Evolutionary conservation across 2,888 invertebrate genomes (phyloP), one percentile per base, ranked within the genome.

Genomic region (Phortica magna): DNA sequence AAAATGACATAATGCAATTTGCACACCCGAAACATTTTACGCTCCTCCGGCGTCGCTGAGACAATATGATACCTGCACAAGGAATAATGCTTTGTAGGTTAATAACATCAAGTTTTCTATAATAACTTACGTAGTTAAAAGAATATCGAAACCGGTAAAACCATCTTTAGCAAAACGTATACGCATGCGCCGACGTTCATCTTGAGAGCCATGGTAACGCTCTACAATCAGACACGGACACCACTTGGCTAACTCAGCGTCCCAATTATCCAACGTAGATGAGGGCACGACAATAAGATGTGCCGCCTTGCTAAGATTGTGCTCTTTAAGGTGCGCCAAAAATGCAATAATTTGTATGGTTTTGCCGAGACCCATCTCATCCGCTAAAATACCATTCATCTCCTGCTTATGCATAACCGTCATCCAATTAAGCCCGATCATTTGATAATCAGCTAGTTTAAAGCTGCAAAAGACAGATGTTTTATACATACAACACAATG

Each of bases 281-380:
- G 98, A 96, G 0, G 99, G 99, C n/a, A 98, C 98, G 4, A 99
- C 96, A 82, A 99, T 95, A 74, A 99, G 93, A 93, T 98, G 98
- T 0, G 98, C 97, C 12, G 95, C 96, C 79, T 93, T 93, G 1
- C 94, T 93, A 65, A 95, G 94, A 0, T 94, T 94, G 0, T 95
- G 94, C 89, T 98, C 96, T 91, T 97, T 96, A 17, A 99, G 93
- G 90, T 98, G 96, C 0, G 98, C 96, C 0, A 98, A 93, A 92
- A 98, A 98, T 0, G 98, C 95, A 81, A 98, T 97, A n/a, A 98
- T 95, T 91, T 98, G 98, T 80, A 98, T 95, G 0, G 98, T 98
- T 92, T 98, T 98, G 5, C 98, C 98, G 2, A 98, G 93, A 0
- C 98, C 98, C 99, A 99, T 99, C 93, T 99, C 99, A 91, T 99